Conservation (phyloP, 2,113 vertebrate genomes). For the Microtus montanus region DNA sequence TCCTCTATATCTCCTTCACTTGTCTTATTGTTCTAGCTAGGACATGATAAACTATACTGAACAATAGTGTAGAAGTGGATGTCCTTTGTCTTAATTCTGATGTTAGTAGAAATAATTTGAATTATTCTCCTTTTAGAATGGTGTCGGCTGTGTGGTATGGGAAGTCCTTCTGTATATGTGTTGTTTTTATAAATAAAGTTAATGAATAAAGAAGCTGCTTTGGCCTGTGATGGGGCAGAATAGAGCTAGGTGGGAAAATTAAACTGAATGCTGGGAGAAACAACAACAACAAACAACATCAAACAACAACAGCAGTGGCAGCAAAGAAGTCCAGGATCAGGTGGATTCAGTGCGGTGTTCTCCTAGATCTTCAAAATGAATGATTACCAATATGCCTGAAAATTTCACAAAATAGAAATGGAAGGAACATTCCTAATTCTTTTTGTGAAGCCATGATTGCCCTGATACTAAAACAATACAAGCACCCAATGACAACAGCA, state of each 20-base stretch:
- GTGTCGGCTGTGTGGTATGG: background rate
- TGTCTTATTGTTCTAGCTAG: background rate
- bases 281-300: background rate
- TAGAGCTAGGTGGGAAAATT: too few species aligned
- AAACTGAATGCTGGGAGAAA: too few species aligned
- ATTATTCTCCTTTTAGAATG: background rate
- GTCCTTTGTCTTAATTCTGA: background rate
- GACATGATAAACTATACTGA: background rate
- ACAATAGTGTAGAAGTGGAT: background rate
- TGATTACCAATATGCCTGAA: background rate
- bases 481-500: background rate
- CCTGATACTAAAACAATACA: background rate
- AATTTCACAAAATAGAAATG: background rate
- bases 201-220: too few species aligned
- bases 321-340: background rate
- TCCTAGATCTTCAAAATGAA: background rate
- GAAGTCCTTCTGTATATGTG: too few species aligned
- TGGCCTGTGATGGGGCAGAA: too few species aligned
- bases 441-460: background rate
- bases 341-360: background rate
- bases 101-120: background rate
- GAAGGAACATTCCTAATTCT: background rate
- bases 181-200: too few species aligned
- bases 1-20: background rate
- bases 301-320: background rate